These are phyloP conservation scores for Idaea biselata DNA, from an alignment of 2,888 invertebrate species.

Conservation along the genomic window DNA sequence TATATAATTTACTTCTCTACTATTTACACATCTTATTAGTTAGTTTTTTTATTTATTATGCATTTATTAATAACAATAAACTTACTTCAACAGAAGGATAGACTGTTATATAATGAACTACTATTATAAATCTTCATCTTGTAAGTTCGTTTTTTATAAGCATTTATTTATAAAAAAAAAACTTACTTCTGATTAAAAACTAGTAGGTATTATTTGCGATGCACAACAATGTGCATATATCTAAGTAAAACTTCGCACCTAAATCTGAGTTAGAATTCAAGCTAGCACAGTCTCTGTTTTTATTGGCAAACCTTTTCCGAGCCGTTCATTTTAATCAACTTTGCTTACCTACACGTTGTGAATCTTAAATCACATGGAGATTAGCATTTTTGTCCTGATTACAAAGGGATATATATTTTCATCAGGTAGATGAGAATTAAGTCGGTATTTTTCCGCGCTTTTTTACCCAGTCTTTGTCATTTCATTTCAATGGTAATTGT, in stretches of 20 bases:
- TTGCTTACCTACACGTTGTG: slow-evolving; percentile 27
- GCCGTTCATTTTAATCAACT: slow-evolving; percentile 47
- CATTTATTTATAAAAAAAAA: neutral
- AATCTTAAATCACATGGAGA: slow-evolving; percentile 24
- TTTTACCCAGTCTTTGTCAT: neutral
- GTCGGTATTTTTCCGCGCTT: neutral
- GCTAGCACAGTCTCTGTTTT: slow-evolving; percentile 55
- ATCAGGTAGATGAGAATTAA: neutral
- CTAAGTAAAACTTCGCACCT: slow-evolving; percentile 48
- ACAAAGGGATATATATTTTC: neutral
- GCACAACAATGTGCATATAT: slow-evolving; percentile 32
- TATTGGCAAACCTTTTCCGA: slow-evolving; percentile 50
- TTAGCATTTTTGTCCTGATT: slow-evolving; percentile 10
- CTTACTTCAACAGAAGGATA: too few species aligned
- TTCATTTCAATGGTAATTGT: too few species aligned
- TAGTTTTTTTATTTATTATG: too few species aligned
- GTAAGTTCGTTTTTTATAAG: neutral
- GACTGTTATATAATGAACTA: too few species aligned
- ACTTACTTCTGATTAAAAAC: neutral
- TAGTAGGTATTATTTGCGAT: neutral
- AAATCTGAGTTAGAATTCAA: slow-evolving; percentile 55
- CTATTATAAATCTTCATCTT: too few species aligned
- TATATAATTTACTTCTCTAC: too few species aligned
- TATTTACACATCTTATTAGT: too few species aligned
- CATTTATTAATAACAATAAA: too few species aligned